Conservation (phyloP, 2,113 vertebrate species). For the Catharus bicknelli region DNA sequence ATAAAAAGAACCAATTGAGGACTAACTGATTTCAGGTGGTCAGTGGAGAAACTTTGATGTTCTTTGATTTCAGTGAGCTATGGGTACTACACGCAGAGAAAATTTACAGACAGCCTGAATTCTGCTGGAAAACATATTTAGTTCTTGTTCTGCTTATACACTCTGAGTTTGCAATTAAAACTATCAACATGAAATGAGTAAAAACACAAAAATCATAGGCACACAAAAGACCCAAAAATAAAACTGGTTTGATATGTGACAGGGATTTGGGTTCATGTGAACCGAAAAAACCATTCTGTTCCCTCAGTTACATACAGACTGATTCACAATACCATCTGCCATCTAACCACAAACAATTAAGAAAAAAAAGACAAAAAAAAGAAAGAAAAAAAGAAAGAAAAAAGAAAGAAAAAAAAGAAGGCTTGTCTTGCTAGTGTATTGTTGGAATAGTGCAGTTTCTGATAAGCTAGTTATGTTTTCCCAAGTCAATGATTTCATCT, state of each 20-base stretch:
- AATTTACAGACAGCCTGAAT: background rate
- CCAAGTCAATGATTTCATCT: constrained; percentile 53
- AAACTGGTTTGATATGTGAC: background rate
- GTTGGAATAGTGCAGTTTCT: constrained; percentile 13
- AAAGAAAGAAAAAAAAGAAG: background rate
- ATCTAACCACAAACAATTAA: background rate
- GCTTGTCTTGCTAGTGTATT: background rate
- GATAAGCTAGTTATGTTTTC: constrained; percentile 33
- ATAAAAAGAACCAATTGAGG: background rate
- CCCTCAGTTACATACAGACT: background rate
- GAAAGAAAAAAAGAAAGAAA: background rate
- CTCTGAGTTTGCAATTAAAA: background rate
- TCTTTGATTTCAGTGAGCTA: background rate
- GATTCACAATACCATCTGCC: constrained; percentile 7
- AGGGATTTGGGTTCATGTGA: background rate
- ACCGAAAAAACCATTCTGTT: background rate
- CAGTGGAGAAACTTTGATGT: background rate
- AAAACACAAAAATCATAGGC: background rate
- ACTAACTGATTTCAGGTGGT: background rate
- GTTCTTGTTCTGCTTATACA: background rate
- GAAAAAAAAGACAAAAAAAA: background rate
- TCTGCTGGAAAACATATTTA: background rate
- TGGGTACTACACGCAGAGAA: background rate
- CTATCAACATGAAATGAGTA: background rate
- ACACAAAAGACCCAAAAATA: background rate